phyloP scores from a whole-genome alignment of 2,888 invertebrate species.

The Tuberolachnus salignus region DNA sequence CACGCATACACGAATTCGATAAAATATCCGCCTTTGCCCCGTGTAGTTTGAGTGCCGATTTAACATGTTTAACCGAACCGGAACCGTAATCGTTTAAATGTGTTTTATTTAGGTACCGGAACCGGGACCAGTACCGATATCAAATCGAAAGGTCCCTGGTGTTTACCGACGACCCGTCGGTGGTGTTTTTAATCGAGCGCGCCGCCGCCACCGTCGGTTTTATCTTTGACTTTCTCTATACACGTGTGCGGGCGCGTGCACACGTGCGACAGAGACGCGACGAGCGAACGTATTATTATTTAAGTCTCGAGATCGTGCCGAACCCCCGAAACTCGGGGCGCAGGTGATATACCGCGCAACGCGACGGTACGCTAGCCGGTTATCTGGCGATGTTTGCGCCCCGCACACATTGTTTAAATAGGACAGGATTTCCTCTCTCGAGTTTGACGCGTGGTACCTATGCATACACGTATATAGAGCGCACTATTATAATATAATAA shows the following conservation, averaged over 20 bases:
- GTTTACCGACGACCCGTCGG: not conserved
- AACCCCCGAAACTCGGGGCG: not conserved
- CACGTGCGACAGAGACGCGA: not conserved
- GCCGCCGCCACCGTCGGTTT: not conserved
- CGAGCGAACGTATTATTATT: not conserved
- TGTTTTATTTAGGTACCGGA: no score
- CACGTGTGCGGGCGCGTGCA: not conserved
- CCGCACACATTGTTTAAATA: conserved; percentile 40
- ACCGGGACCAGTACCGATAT: no score
- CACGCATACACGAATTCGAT: no score
- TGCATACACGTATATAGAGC: no score
- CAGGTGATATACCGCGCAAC: conserved; percentile 25
- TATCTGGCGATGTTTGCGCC: conserved; percentile 45
- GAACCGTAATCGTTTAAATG: no score
- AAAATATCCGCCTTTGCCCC: no score
- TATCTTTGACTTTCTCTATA: no score
- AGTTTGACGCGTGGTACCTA: not conserved
- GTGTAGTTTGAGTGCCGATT: no score
- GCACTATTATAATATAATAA: no score
- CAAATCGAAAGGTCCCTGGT: no score
- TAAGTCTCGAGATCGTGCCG: conserved; percentile 28
- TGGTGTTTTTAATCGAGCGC: not conserved
- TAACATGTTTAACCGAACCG: no score
- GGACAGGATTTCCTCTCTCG: conserved; percentile 48
- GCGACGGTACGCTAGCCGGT: not conserved